phyloP scores from a whole-genome alignment of 37 sponge, comb jelly and placozoan species.

The Oscarella lobularis region DNA sequence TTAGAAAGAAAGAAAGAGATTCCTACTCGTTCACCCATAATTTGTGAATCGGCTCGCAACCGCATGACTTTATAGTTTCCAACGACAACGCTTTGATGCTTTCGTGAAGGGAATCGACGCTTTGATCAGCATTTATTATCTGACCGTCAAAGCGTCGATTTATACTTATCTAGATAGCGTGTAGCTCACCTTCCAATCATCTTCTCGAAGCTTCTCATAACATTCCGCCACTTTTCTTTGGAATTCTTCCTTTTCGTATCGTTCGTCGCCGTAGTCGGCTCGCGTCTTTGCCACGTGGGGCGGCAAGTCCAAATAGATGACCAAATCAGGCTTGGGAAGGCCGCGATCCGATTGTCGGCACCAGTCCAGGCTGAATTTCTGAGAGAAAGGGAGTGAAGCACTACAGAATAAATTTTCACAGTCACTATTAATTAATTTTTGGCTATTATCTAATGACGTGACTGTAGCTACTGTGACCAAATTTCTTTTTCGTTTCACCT shows the following conservation, averaged over 20 bases:
- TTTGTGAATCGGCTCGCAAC: not conserved
- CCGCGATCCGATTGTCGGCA: conserved; percentile 67
- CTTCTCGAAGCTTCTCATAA: conserved; percentile 29
- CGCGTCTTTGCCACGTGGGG: conserved; percentile 34
- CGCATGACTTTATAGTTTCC: not conserved
- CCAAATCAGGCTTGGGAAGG: conserved; percentile 61
- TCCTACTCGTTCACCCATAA: not conserved
- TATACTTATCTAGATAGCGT: no score
- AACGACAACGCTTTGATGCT: not conserved
- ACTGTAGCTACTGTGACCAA: not conserved
- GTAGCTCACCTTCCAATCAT: conserved; percentile 34
- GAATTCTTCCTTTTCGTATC: conserved; percentile 58
- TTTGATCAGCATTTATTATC: not conserved
- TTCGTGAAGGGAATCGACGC: not conserved
- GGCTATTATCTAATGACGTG: not conserved
- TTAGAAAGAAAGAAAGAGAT: no score
- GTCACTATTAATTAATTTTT: not conserved
- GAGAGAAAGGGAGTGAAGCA: not conserved
- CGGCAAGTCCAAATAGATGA: conserved; percentile 52
- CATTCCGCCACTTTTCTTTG: conserved; percentile 33
- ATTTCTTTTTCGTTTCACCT: conserved; percentile 21
- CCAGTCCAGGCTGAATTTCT: conserved; percentile 62
- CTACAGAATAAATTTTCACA: not conserved
- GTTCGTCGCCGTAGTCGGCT: conserved; percentile 56
- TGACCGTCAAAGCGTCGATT: no score